Evolutionary conservation across 2,113 vertebrate genomes (phyloP), one percentile per base, ranked within the genome.

Genomic region (Procapra przewalskii): DNA sequence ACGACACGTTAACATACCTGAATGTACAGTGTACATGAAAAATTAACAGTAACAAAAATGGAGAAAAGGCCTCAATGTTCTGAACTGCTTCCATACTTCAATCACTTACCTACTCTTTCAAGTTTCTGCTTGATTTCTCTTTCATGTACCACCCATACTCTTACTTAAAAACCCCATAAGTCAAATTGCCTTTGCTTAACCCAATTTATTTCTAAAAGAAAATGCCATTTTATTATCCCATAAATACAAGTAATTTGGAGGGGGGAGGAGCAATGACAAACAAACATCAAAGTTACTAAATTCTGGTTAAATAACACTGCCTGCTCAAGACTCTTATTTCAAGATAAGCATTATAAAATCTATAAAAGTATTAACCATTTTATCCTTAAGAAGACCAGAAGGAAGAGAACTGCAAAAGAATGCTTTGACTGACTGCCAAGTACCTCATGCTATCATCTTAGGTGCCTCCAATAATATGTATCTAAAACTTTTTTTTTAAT

Each of bases 1-100:
- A 98, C 13, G 91, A 98, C 7, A 98, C 84, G 55, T 95, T 54
- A 90, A 92, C 86, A 97, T 27, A 93, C 3, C 2, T 94, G 3
- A 31, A 94, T 52, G 27, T 77, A 67, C 7, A 91, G 5, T 77
- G 90, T 4, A 88, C 50, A 88, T 36, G 80, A 90, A 94, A 59
- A 59, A 55, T 36, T 19, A 90, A 91, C 36, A 96, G 45, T 33
- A 93, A 95, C 16, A 43, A 8, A n/a, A 92, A 71, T 0, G 2
- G 40, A 84, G 14, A 48, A 83, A 92, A 96, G 57, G 36, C 1
- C 43, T 88, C 33, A 33, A 91, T 48, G 64, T 36, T 64, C 50
- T 94, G 4, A 90, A 90, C 40, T 79, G 67, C 4, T 90, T 36
- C 13, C 60, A 45, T 40, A 95, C 19, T 64, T 96, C 15, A 79